phyloP scores from a whole-genome alignment of 2,888 invertebrate species.

The Lithosia quadra region DNA sequence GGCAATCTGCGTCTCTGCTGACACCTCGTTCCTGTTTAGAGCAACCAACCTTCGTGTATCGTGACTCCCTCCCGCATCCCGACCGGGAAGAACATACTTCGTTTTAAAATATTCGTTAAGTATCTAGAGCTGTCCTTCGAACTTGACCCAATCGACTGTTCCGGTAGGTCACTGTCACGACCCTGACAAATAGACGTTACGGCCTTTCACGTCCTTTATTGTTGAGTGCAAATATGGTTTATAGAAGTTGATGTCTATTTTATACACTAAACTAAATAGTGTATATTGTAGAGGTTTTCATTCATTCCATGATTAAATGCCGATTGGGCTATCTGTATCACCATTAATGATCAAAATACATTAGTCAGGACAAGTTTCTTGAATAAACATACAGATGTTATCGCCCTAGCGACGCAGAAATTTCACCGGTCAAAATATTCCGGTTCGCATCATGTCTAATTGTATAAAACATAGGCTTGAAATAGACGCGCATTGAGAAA shows the following conservation, averaged over 20 bases:
- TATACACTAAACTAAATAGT: not conserved
- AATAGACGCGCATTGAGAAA: too few species aligned
- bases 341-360: too few species aligned
- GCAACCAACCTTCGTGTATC: constrained; percentile 72
- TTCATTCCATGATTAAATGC: too few species aligned
- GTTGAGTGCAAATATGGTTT: constrained; percentile 15
- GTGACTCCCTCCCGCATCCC: constrained; percentile 65
- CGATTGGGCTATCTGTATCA: too few species aligned
- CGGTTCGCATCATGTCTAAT: too few species aligned
- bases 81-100: constrained; percentile 75
- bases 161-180: constrained; percentile 61
- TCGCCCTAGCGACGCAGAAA: too few species aligned
- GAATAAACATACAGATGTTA: too few species aligned
- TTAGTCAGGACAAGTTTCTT: too few species aligned
- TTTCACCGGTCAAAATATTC: too few species aligned
- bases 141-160: constrained; percentile 51
- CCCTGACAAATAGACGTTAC: constrained; percentile 27
- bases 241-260: constrained; percentile 1
- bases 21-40: constrained; percentile 76
- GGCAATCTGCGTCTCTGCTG: constrained; percentile 68
- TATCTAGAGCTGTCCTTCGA: constrained; percentile 58
- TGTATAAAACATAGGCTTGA: too few species aligned
- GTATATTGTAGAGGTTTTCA: not conserved
- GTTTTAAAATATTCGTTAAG: constrained; percentile 69
- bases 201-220: constrained; percentile 17